Evolutionary conservation across 2,113 vertebrate species (phyloP), one percentile per base, ranked within the genome.

Genomic region (Ciconia maguari): DNA sequence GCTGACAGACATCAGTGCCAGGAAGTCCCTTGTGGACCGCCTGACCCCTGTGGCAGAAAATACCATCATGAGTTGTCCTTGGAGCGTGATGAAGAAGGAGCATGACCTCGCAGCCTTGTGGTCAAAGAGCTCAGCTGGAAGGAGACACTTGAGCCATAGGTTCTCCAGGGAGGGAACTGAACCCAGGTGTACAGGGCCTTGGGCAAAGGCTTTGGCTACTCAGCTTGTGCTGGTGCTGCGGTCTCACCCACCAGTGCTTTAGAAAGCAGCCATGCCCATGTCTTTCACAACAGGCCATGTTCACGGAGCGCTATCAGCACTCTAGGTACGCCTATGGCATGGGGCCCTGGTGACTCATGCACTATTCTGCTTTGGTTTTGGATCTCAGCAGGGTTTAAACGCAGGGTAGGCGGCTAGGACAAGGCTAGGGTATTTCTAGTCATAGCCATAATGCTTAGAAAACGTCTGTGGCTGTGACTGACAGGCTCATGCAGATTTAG

Each of bases 81-180:
- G 0, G 41, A 48, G 38, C 0, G 0, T 0, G 4, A 11, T n/a
- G 49, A 19, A 57, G 54, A 49, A 66, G 44, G 65, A 83, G 13
- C n/a, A 6, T 1, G 26, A 26, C 46, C 68, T 66, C 6, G 4
- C 36, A 89, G 41, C 49, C 70, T 52, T 16, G 8, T 32, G 34
- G 42, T 62, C 27, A 25, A 25, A 62, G n/a, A 1, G 2, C 62
- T 76, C 25, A 55, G 15, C 66, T 75, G 62, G 44, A 58, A 72
- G 54, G 60, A 49, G 62, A 41, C 29, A 25, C 6, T 7, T 27
- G n/a, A 65, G 61, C 46, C 3, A 2, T 17, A 52, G 32, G 60
- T 48, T 78, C 54, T 72, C 29, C 48, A 41, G 51, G n/a, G n/a
- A 80, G 34, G 5, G 27, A 77, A 38, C 21, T 27, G 74, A 76